Base-by-base conservation (phyloP, 2,113 vertebrate genomes). In the Chloropsis hardwickii region DNA sequence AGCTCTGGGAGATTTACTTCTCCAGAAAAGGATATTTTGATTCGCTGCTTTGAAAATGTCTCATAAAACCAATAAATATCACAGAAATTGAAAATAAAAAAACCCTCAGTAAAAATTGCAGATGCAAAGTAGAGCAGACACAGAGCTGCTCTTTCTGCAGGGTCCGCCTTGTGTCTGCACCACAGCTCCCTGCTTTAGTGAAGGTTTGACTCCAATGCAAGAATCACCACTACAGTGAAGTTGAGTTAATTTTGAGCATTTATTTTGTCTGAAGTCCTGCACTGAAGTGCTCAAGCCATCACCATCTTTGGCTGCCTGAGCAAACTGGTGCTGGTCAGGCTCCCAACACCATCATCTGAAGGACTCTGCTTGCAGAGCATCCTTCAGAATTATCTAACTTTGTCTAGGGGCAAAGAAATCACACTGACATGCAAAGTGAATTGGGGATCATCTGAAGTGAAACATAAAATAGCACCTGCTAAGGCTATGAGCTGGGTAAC, bases 1-100 rank as follows among this genome's bases (percentile, higher is more conserved):
- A 96, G 81, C 94, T 96, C 56, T 65, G 51, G 74, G 89, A 96
- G 92, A 97, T 95, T 96, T 97, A 86, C 53, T 94, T 83, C 79
- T 65, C 66, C 56, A 70, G 94, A 71, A 92, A 88, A 97, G 66
- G 89, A 53, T 71, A 74, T 91, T 97, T 94, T 74, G 73, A 81
- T 95, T 96, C 0, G 0, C 45, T 90, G 90, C 83, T 89, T 89
- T 92, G 89, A 84, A 73, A 72, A 37, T 6, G 4, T 74, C 88
- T 93, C 86, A 28, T 21, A 92, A 94, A 87, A 92, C 71, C 45
- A 95, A 90, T 78, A 95, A 96, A 86, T 86, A 96, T 48, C 48
- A 58, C 37, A 78, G 78, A 97, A 96, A 97, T 65, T 84, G 82
- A 85, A 95, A 92, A 81, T 29, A 82, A 56, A 29, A 53, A 29